phyloP scores from a whole-genome alignment of 2,888 invertebrate genomes.

The Schizotus pectinicornis region DNA sequence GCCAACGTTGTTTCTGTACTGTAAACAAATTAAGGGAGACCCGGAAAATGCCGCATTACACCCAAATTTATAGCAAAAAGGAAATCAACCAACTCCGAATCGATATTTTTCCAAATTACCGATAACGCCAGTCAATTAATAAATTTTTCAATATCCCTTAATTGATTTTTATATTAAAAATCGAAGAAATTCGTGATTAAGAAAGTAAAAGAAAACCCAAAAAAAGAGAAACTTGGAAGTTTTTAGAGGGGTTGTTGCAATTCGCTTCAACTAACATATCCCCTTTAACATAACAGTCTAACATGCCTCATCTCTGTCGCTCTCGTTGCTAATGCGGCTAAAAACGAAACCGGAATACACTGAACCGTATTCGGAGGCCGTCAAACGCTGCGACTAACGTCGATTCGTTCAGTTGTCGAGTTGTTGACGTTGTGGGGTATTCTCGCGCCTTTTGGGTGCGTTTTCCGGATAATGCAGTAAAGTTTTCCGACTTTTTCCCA shows the following conservation, averaged over 20 bases:
- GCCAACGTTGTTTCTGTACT: background rate
- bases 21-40: background rate
- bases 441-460: background rate
- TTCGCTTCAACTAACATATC: slow-evolving; percentile 39
- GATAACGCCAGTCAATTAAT: too few species aligned
- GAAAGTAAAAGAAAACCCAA: too few species aligned
- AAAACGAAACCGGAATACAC: slow-evolving; percentile 46
- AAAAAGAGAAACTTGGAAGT: slow-evolving; percentile 36
- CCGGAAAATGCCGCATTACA: background rate
- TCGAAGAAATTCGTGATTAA: too few species aligned
- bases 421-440: slow-evolving; percentile 4
- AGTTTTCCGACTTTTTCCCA: slow-evolving; percentile 2
- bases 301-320: slow-evolving; percentile 43
- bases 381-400: slow-evolving; percentile 14
- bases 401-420: slow-evolving; percentile 24
- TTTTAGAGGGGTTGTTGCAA: slow-evolving; percentile 32
- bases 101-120: too few species aligned
- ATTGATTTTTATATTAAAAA: too few species aligned
- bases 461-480: background rate
- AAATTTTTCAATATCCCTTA: too few species aligned
- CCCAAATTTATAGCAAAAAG: too few species aligned
- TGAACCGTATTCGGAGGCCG: slow-evolving; percentile 36
- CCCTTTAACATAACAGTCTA: slow-evolving; percentile 56
- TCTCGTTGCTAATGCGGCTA: slow-evolving; percentile 36
- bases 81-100: too few species aligned